Percentiles rank a stretch among this genome's conserved stretches.
Evolutionary conservation across 2,888 invertebrate species (phyloP).

Genomic region (Polydrusus cervinus): DNA sequence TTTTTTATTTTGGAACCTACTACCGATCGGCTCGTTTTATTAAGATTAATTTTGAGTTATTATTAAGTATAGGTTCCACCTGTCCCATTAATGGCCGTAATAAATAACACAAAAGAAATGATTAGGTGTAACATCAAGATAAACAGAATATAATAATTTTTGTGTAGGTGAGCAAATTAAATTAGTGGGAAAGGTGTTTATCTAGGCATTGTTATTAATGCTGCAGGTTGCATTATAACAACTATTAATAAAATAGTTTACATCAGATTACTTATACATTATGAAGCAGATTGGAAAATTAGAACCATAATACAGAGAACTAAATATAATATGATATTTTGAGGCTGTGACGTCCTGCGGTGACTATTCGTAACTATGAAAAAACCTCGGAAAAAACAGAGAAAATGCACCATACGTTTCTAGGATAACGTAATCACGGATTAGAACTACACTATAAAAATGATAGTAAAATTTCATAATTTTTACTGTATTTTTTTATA

Average conservation of each 20-base stretch:
- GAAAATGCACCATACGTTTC: no score
- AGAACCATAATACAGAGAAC: no score
- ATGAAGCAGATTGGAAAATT: no score
- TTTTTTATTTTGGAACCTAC: conserved; percentile 9
- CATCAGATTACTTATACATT: no score
- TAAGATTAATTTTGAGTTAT: conserved; percentile 17
- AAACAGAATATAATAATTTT: conserved; percentile 18
- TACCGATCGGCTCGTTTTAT: not conserved
- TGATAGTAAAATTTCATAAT: no score
- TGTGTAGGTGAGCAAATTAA: conserved; percentile 19
- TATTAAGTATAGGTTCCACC: conserved; percentile 17
- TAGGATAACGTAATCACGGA: no score
- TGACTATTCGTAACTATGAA: no score
- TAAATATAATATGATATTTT: no score
- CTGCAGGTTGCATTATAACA: not conserved
- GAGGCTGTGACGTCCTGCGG: no score
- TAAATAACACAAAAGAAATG: conserved; percentile 23
- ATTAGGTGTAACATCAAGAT: conserved; percentile 23
- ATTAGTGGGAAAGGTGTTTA: conserved; percentile 13
- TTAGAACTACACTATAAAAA: no score
- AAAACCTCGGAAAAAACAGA: no score
- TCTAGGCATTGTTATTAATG: not conserved
- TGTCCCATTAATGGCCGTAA: conserved; percentile 13
- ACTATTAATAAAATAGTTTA: not conserved
- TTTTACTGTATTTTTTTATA: no score